These are phyloP conservation scores for Prolemur simus DNA, from an alignment of 2,113 vertebrate genomes.

Conservation along the genomic window DNA sequence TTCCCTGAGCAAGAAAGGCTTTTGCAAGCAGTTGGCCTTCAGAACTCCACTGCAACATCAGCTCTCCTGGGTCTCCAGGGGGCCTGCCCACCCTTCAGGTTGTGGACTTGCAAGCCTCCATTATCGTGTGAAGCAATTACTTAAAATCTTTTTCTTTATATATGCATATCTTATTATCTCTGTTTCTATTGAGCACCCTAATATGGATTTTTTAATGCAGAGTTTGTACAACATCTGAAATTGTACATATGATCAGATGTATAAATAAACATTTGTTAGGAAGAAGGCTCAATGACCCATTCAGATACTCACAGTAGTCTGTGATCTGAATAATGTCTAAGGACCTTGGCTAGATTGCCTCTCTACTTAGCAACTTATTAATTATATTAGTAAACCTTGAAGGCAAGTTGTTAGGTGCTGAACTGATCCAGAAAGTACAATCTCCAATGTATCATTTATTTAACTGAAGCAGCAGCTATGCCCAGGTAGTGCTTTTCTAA, in stretches of 20 bases:
- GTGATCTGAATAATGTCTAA: background rate
- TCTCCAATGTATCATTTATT: background rate
- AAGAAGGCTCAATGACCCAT: background rate
- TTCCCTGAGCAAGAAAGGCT: background rate
- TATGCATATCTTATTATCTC: background rate
- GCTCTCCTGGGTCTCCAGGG: accelerated
- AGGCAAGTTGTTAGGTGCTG: background rate
- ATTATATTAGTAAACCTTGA: conserved; percentile 8
- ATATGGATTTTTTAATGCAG: background rate
- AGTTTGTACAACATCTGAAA: background rate
- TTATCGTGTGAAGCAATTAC: background rate
- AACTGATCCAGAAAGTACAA: background rate
- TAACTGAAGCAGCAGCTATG: background rate
- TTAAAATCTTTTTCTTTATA: background rate
- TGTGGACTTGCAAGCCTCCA: background rate
- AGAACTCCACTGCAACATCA: background rate
- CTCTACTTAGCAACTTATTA: background rate
- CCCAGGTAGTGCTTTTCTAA: background rate
- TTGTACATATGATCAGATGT: too few species aligned
- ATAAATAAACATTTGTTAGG: background rate
- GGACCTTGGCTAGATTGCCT: background rate
- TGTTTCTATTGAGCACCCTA: background rate
- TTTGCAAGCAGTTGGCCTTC: background rate
- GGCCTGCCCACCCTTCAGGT: background rate
- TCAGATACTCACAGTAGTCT: background rate